Evolutionary conservation across 64 coral and sea anemone genomes (phyloP).

Genomic region (Pachyseris speciosa): DNA sequence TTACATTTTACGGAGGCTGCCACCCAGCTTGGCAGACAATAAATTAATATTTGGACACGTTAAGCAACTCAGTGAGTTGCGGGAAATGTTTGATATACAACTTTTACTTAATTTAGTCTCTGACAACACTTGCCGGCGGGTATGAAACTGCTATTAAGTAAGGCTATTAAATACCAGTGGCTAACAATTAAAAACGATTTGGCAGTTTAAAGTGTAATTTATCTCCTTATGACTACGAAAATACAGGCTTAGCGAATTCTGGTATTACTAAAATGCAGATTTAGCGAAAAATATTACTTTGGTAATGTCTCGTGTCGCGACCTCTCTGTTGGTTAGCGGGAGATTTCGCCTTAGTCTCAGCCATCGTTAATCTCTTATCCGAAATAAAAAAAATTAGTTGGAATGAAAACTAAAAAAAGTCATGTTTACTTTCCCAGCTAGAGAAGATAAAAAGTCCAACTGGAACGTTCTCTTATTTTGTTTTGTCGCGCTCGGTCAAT

Average conservation of each 20-base stretch:
- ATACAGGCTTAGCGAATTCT: background rate
- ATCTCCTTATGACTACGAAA: background rate
- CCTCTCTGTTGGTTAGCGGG: background rate
- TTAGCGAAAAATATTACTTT: background rate
- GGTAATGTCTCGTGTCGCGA: background rate
- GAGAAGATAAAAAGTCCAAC: background rate
- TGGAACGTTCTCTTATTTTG: background rate
- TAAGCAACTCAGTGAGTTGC: background rate
- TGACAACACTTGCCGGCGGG: background rate
- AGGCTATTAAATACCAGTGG: background rate
- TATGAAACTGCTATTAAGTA: background rate
- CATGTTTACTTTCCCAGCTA: background rate
- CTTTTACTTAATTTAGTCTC: background rate
- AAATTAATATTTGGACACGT: background rate
- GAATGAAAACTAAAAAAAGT: background rate
- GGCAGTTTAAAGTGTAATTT: background rate
- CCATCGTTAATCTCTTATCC: background rate
- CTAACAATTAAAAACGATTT: background rate
- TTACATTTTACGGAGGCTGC: background rate
- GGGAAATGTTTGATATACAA: background rate
- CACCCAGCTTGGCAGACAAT: background rate
- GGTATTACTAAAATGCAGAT: constrained; percentile 1
- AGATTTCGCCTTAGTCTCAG: background rate
- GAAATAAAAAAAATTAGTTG: background rate
- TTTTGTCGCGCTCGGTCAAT: background rate